phyloP scores from a whole-genome alignment of 35 echinoderm and acorn worm genomes.

The Diadema setosum region DNA sequence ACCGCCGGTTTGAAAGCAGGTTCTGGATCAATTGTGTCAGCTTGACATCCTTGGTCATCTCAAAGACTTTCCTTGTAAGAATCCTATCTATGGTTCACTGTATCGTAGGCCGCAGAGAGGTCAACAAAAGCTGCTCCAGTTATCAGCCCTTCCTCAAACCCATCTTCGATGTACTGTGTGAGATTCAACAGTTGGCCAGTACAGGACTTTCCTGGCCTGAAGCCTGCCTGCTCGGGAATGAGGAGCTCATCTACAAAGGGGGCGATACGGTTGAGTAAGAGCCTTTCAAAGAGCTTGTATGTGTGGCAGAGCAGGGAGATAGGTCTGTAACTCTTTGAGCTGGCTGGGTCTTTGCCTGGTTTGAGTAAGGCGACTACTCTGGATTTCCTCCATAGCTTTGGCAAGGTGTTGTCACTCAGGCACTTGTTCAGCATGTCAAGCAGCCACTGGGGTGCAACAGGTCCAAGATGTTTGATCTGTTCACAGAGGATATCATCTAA shows the following conservation, averaged over 20 bases:
- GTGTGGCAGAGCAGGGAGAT: slow-evolving; percentile 39
- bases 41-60: no score
- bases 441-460: slow-evolving; percentile 13
- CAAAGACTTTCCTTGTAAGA: no score
- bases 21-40: no score
- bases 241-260: not conserved
- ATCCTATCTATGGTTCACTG: no score
- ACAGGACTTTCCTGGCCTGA: no score
- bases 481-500: slow-evolving; percentile 12
- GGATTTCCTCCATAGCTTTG: slow-evolving; percentile 53
- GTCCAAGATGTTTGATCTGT: slow-evolving; percentile 50
- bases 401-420: slow-evolving; percentile 3
- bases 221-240: no score
- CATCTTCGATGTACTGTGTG: no score
- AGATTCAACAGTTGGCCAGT: no score
- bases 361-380: not conserved
- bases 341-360: slow-evolving; percentile 22
- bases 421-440: slow-evolving; percentile 35
- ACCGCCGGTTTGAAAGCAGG: no score
- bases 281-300: slow-evolving; percentile 41
- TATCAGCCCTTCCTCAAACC: no score
- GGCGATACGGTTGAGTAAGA: slow-evolving; percentile 28
- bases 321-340: slow-evolving; percentile 28
- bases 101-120: no score
- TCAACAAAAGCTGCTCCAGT: no score